These are phyloP conservation scores for Alouatta palliata DNA, from an alignment of 2,113 vertebrate genomes.

Conservation along the genomic window DNA sequence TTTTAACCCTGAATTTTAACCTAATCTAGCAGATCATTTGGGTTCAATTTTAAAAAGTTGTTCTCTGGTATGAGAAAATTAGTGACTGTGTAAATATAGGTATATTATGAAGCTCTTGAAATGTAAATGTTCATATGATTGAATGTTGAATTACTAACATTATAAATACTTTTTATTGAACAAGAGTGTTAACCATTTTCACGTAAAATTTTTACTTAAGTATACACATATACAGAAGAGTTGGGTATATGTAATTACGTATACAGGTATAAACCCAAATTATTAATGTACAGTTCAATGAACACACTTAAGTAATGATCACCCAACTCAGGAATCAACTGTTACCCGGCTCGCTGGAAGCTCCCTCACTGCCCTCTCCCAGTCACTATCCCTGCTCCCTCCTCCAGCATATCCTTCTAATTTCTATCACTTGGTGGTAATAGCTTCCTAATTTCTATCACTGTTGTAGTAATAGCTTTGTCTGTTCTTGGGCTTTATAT, in stretches of 20 bases:
- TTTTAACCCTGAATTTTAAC: neutral
- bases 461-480: neutral
- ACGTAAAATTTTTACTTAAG: neutral
- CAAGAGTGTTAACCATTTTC: neutral
- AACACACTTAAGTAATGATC: neutral
- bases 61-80: neutral
- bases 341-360: neutral
- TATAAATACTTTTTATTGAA: neutral
- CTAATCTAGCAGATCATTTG: neutral
- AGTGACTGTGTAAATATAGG: neutral
- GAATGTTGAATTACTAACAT: neutral
- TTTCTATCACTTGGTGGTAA: neutral
- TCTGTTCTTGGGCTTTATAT: neutral
- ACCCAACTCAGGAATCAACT: neutral
- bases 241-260: too few relatives aligned
- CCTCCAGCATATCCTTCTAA: neutral
- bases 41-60: constrained; percentile 32
- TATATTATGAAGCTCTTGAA: neutral
- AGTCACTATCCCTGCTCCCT: neutral
- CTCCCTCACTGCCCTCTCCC: neutral
- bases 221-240: neutral
- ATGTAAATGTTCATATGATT: neutral
- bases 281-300: neutral
- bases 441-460: neutral
- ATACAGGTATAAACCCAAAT: neutral